A percentile compares a stretch with the other conserved stretches of the same genome.
These are phyloP conservation scores for Diarsia mendica DNA, from an alignment of 2,888 invertebrate genomes.

Conservation along the genomic window DNA sequence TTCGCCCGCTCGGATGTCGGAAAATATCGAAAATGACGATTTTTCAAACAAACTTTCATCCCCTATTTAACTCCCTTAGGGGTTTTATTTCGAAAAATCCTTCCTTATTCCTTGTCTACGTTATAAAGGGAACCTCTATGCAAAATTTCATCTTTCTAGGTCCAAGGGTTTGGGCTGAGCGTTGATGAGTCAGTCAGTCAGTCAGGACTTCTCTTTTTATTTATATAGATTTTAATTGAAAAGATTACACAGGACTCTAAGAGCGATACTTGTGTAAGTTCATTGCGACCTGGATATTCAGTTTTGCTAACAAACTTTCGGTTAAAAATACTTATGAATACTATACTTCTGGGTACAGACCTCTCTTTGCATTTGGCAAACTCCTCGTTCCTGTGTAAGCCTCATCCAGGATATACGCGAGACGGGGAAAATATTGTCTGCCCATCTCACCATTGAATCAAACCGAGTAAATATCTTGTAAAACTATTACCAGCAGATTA, in stretches of 20 bases:
- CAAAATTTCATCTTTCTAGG: too few relatives aligned
- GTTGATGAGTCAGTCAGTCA: too few relatives aligned
- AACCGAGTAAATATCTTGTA: neutral
- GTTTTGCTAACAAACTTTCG: neutral
- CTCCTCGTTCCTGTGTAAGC: neutral
- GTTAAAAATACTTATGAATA: neutral
- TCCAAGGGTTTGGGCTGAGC: too few relatives aligned
- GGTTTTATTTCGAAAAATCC: too few relatives aligned
- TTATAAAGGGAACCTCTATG: too few relatives aligned
- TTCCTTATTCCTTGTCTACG: too few relatives aligned
- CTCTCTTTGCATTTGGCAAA: neutral
- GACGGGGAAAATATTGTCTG: neutral
- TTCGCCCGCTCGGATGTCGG: too few relatives aligned
- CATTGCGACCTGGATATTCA: neutral
- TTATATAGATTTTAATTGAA: constrained; percentile 18
- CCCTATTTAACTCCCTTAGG: too few relatives aligned
- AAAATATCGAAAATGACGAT: too few relatives aligned
- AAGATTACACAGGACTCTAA: too few relatives aligned
- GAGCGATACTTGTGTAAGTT: neutral
- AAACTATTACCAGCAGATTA: neutral
- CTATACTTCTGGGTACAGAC: neutral
- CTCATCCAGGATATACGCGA: neutral
- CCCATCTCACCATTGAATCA: neutral
- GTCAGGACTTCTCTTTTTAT: too few relatives aligned
- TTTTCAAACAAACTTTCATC: too few relatives aligned